These are phyloP conservation scores for Enteromius mattozi DNA, from an alignment of 2,797 vertebrate species.

Conservation along the genomic window DNA sequence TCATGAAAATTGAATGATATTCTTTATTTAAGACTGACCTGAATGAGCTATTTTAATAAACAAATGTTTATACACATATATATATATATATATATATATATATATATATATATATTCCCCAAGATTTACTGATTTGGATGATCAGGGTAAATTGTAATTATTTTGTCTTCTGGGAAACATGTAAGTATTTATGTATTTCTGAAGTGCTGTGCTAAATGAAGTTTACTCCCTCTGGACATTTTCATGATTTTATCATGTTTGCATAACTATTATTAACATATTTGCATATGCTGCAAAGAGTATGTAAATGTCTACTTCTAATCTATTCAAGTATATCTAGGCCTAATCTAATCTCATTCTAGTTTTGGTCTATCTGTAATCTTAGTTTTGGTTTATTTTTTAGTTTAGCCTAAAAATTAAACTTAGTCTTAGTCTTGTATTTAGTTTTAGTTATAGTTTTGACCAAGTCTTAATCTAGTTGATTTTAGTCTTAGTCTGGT, in stretches of 20 bases:
- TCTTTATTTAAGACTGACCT: no score
- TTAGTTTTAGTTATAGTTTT: neutral
- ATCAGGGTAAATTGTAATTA: no score
- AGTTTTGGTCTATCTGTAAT: neutral
- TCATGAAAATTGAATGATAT: no score
- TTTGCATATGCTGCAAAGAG: neutral
- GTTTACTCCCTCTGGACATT: neutral
- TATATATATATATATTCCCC: no score
- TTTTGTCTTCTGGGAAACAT: no score
- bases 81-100: no score
- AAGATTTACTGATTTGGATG: no score
- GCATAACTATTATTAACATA: no score
- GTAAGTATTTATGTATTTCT: no score
- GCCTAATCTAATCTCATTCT: neutral
- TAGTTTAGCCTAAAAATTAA: neutral
- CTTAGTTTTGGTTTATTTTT: neutral
- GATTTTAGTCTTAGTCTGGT: neutral
- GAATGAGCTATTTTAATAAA: no score
- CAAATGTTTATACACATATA: no score
- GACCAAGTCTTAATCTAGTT: neutral
- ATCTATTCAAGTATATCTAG: neutral
- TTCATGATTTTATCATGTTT: neutral
- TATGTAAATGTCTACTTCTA: neutral
- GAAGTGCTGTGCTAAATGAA: neutral
- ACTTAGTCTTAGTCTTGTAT: neutral